phyloP scores from a whole-genome alignment of 2,797 vertebrate genomes.

The Epinephelus awoara region DNA sequence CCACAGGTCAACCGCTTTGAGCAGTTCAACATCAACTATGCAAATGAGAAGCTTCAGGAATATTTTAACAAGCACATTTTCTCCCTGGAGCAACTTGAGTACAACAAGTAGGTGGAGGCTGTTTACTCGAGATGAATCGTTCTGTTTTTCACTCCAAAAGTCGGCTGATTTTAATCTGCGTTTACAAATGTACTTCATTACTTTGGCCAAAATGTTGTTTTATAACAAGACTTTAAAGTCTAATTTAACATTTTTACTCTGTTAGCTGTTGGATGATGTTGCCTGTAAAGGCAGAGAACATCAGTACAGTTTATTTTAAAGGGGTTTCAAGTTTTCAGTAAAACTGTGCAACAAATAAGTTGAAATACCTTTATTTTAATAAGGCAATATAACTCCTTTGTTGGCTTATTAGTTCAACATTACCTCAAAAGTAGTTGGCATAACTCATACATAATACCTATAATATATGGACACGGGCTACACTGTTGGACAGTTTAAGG shows the following conservation, averaged over 20 bases:
- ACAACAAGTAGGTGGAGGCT: conserved; percentile 88
- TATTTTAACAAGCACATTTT: conserved; percentile 99
- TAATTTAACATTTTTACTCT: background rate
- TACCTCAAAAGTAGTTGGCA: background rate
- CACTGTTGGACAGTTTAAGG: background rate
- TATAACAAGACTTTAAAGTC: background rate
- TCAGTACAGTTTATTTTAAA: background rate
- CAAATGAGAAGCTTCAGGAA: conserved; percentile 99
- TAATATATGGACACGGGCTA: background rate
- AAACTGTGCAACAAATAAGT: background rate
- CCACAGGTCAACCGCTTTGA: conserved; percentile 95
- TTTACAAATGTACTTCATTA: background rate
- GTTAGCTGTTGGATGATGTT: background rate
- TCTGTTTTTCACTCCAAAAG: background rate
- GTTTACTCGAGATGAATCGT: rapidly evolving
- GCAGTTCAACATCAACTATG: conserved; percentile 99
- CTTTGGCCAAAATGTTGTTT: background rate
- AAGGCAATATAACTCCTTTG: no score
- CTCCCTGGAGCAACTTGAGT: conserved; percentile 97
- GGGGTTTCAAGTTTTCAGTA: no score
- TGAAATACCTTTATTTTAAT: background rate
- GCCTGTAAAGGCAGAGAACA: background rate
- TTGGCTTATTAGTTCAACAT: background rate
- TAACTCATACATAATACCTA: background rate
- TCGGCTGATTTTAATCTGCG: no score